These are phyloP conservation scores for Tyrophagus putrescentiae DNA, from an alignment of 1,140 invertebrate species.

Conservation along the genomic window DNA sequence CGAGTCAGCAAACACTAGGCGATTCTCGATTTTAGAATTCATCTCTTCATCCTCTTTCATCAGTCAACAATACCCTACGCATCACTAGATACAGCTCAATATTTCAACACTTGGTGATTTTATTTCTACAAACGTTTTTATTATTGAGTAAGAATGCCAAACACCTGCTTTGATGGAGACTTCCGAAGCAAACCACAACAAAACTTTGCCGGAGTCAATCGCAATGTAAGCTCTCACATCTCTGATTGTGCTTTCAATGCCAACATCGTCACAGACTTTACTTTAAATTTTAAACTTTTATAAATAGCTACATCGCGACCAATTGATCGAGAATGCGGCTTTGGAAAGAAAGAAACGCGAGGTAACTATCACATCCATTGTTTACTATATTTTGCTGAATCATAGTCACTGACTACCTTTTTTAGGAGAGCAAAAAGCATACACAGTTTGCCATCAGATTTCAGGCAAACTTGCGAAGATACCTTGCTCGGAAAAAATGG, in stretches of 20 bases:
- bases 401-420: background rate
- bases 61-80: too few relatives aligned
- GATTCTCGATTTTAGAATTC: too few relatives aligned
- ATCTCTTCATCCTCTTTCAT: too few relatives aligned
- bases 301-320: slow-evolving; percentile 47
- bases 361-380: slow-evolving; percentile 41
- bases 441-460: background rate
- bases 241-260: too few relatives aligned
- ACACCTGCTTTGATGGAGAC: slow-evolving; percentile 53
- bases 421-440: slow-evolving; percentile 5
- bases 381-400: background rate
- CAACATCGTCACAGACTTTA: background rate
- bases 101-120: background rate
- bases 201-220: slow-evolving; percentile 71
- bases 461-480: background rate
- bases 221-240: slow-evolving; percentile 35
- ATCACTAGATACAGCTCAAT: background rate
- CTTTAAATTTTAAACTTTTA: slow-evolving; percentile 23
- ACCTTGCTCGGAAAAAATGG: slow-evolving; percentile 1
- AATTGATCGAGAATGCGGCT: slow-evolving; percentile 59
- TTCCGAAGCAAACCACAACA: slow-evolving; percentile 70
- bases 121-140: too few relatives aligned
- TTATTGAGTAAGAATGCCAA: background rate
- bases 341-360: slow-evolving; percentile 68
- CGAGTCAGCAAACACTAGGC: too few relatives aligned